Percentiles rank a stretch among this genome's conserved stretches.
Conservation (phyloP, 23 tunicate species). For the Clavelina lepadiformis region DNA sequence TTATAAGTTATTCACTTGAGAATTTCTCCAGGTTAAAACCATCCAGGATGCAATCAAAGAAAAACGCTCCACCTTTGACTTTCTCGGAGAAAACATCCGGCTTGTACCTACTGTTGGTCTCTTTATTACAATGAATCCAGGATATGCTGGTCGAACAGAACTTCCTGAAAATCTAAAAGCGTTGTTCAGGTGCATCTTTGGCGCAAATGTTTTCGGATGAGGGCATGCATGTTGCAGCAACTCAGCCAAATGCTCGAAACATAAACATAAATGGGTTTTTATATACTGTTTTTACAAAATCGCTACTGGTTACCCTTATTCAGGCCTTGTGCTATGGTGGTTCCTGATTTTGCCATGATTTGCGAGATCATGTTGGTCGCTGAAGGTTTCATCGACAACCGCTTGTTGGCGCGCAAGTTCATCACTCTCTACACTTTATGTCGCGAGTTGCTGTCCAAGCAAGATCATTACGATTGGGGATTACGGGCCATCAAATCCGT, state of each 20-base stretch:
- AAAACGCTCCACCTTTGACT: conserved; percentile 71
- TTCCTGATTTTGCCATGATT: conserved; percentile 97
- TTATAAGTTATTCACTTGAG: too few relatives aligned
- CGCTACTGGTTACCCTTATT: too few relatives aligned
- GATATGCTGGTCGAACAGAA: conserved; percentile 97
- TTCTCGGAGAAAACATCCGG: conserved; percentile 82
- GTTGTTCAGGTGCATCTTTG: conserved; percentile 60
- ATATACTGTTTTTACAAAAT: too few relatives aligned
- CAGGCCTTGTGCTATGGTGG: conserved; percentile 99
- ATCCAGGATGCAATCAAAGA: conserved; percentile 98
- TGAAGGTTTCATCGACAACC: conserved; percentile 94
- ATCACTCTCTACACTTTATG: conserved; percentile 97
- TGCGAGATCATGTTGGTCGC: conserved; percentile 99
- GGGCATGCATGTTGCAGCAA: too few relatives aligned
- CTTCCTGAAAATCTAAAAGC: conserved; percentile 97
- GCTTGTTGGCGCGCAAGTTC: conserved; percentile 92
- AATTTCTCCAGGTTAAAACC: conserved; percentile 84
- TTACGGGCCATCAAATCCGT: conserved; percentile 97
- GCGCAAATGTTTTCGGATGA: too few relatives aligned
- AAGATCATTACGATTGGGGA: conserved; percentile 98
- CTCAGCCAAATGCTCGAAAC: too few relatives aligned
- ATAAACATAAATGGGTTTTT: too few relatives aligned
- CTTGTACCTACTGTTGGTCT: conserved; percentile 91
- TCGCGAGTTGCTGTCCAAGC: conserved; percentile 92
- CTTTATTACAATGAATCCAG: conserved; percentile 98